A percentile compares a stretch with the other conserved stretches of the same genome.
Conservation (phyloP, 2,888 invertebrate species). For the Chrysolina haemoptera region DNA sequence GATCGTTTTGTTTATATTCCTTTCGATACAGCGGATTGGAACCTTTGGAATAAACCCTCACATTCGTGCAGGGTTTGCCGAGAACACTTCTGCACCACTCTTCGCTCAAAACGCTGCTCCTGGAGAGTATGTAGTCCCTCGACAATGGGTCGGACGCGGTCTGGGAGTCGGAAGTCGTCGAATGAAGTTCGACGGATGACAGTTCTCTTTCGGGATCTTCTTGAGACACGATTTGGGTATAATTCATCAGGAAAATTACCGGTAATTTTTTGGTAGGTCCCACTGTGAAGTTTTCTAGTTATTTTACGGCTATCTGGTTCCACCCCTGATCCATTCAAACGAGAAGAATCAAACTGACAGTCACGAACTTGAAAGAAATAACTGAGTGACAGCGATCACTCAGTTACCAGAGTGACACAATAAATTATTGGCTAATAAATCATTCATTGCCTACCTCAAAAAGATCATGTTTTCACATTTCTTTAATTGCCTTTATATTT, state of each 20-base stretch:
- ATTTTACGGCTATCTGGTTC: background rate
- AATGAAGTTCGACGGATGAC: background rate
- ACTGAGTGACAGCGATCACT: background rate
- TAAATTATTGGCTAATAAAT: too few relatives aligned
- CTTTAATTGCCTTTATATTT: too few relatives aligned
- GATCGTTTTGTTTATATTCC: background rate
- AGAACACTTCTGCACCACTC: slow-evolving; percentile 43
- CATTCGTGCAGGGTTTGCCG: slow-evolving; percentile 37
- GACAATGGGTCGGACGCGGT: background rate
- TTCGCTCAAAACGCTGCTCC: slow-evolving; percentile 49
- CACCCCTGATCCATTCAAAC: background rate
- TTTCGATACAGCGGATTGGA: slow-evolving; percentile 5
- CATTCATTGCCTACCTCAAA: too few relatives aligned
- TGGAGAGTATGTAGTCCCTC: slow-evolving; percentile 6
- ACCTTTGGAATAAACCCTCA: slow-evolving; percentile 4
- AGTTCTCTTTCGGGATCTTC: slow-evolving; percentile 19
- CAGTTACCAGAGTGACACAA: background rate
- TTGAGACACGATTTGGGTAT: background rate
- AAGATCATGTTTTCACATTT: too few relatives aligned
- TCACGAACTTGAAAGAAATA: background rate
- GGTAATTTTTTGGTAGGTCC: background rate
- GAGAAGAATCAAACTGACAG: background rate
- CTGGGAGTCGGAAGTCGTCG: background rate
- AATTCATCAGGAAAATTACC: background rate
- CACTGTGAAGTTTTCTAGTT: background rate